Evolutionary conservation across 1,140 invertebrate genomes (phyloP).

Genomic region (Antheraea mylitta): DNA sequence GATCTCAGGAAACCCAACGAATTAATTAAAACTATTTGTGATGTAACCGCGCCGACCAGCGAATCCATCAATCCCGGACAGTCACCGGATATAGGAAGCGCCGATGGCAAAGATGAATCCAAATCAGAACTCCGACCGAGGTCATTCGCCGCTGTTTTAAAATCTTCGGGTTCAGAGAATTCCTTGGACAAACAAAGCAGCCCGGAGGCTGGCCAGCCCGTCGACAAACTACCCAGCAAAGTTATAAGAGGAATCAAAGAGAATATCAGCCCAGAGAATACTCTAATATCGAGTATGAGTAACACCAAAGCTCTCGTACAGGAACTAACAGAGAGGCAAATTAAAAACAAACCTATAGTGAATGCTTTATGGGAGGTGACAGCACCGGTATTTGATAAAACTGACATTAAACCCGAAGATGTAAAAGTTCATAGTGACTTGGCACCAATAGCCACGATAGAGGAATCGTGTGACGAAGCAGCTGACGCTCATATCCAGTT

Average conservation of each 20-base stretch:
- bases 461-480: conserved; percentile 57
- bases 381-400: conserved; percentile 33
- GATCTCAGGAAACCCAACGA: conserved; percentile 69
- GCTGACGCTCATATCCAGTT: conserved; percentile 50
- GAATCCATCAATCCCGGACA: conserved; percentile 22
- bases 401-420: conserved; percentile 42
- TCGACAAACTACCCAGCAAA: conserved; percentile 71
- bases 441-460: conserved; percentile 66
- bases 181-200: conserved; percentile 59
- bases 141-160: conserved; percentile 64
- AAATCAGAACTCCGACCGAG: conserved; percentile 42
- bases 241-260: conserved; percentile 74
- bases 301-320: conserved; percentile 59
- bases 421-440: conserved; percentile 42
- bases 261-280: conserved; percentile 75
- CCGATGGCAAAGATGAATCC: conserved; percentile 33
- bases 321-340: conserved; percentile 55
- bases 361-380: conserved; percentile 41
- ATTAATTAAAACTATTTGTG: conserved; percentile 45
- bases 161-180: conserved; percentile 58
- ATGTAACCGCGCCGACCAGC: conserved; percentile 20
- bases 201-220: conserved; percentile 57
- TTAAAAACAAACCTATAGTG: conserved; percentile 40
- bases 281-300: conserved; percentile 65
- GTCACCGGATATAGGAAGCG: neutral